These are phyloP conservation scores for Propithecus deckenii DNA, from an alignment of 2,797 vertebrate genomes.

Conservation along the genomic window DNA sequence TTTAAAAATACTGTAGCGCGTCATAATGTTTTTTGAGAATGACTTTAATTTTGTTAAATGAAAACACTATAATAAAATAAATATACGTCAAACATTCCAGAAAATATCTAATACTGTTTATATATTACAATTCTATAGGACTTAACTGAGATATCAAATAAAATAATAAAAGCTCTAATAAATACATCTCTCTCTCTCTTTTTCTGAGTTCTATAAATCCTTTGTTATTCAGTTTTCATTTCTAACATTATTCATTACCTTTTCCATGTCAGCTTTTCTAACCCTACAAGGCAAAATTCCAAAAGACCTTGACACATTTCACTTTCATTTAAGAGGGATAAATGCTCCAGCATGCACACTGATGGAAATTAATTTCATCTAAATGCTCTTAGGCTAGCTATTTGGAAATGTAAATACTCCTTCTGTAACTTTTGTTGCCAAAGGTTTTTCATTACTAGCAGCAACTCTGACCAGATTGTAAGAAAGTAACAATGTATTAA, in stretches of 20 bases:
- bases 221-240: constrained; percentile 43
- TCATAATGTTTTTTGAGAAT: background rate
- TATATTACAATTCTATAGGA: constrained; percentile 6
- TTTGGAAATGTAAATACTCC: constrained; percentile 69
- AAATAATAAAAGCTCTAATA: constrained; percentile 46
- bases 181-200: background rate
- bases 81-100: background rate
- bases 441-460: constrained; percentile 60
- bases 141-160: constrained; percentile 16
- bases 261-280: constrained; percentile 51
- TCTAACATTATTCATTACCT: constrained; percentile 72
- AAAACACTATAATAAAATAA: constrained; percentile 29
- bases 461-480: constrained; percentile 46
- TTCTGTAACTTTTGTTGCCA: constrained; percentile 68
- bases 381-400: constrained; percentile 69
- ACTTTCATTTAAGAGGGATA: constrained; percentile 73
- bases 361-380: constrained; percentile 80
- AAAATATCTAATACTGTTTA: background rate
- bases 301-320: constrained; percentile 59
- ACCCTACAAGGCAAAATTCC: constrained; percentile 61
- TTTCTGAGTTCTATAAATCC: constrained; percentile 5
- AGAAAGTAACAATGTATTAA: constrained; percentile 9
- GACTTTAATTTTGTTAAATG: background rate
- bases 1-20: background rate
- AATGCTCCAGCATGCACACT: constrained; percentile 62